Percentiles rank a stretch among this genome's conserved stretches.
Evolutionary conservation across 2,888 invertebrate species (phyloP).

Genomic region (Hydriomena furcata): DNA sequence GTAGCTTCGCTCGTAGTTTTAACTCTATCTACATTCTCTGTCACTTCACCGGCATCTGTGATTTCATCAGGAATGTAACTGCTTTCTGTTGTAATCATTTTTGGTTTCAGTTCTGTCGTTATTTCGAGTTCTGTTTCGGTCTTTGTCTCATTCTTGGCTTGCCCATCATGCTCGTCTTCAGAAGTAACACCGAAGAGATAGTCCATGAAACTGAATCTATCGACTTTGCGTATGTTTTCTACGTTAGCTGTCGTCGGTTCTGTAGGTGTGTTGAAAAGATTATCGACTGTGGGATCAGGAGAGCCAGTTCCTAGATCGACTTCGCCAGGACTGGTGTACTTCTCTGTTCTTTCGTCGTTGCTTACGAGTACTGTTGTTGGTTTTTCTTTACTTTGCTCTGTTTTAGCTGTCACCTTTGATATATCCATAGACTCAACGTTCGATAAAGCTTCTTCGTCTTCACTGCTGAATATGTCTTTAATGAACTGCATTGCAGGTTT

Average conservation of each 20-base stretch:
- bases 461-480: slow-evolving; percentile 58
- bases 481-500: slow-evolving; percentile 64
- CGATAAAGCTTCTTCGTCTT: slow-evolving; percentile 40
- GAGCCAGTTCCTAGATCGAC: slow-evolving; percentile 70
- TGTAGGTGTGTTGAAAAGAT: slow-evolving; percentile 56
- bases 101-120: slow-evolving; percentile 53
- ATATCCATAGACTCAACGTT: slow-evolving; percentile 51
- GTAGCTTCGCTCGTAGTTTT: slow-evolving; percentile 35
- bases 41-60: slow-evolving; percentile 46
- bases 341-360: slow-evolving; percentile 50
- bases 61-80: slow-evolving; percentile 73
- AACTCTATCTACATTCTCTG: slow-evolving; percentile 34
- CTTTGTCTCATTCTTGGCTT: slow-evolving; percentile 36
- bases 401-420: slow-evolving; percentile 49
- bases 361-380: slow-evolving; percentile 39
- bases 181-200: slow-evolving; percentile 70
- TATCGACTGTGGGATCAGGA: slow-evolving; percentile 66
- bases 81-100: slow-evolving; percentile 57
- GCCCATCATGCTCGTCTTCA: slow-evolving; percentile 43
- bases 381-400: slow-evolving; percentile 34
- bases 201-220: slow-evolving; percentile 65
- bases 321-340: slow-evolving; percentile 58
- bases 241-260: slow-evolving; percentile 54
- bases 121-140: slow-evolving; percentile 44
- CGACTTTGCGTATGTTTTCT: slow-evolving; percentile 28